Evolutionary conservation across 64 coral and sea anemone genomes (phyloP).

Genomic region (Porites australiensis): DNA sequence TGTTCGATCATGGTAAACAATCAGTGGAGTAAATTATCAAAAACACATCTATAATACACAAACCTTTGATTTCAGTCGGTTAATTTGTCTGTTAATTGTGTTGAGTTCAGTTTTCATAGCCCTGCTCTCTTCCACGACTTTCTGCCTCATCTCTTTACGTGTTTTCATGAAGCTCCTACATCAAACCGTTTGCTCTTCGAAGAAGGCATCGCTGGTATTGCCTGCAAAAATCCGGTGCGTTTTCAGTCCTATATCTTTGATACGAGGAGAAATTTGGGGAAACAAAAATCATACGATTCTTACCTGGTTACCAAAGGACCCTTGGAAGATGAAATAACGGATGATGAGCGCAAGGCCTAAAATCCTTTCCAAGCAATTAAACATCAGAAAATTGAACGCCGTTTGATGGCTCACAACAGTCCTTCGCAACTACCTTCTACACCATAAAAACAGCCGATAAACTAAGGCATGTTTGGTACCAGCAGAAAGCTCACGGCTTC

Average conservation of each 20-base stretch:
- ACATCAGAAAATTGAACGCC: background rate
- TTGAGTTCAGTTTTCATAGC: slow-evolving; percentile 9
- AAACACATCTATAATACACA: background rate
- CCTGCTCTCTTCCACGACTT: background rate
- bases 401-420: background rate
- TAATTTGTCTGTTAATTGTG: slow-evolving; percentile 24
- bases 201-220: slow-evolving; percentile 2
- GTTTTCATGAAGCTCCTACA: slow-evolving; percentile 7
- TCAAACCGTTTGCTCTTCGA: slow-evolving; percentile 3
- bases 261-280: slow-evolving; percentile 4
- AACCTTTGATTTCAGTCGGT: slow-evolving; percentile 29
- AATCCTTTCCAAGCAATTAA: slow-evolving; percentile 15
- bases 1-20: background rate
- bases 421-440: background rate
- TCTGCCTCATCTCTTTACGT: slow-evolving; percentile 18
- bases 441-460: background rate
- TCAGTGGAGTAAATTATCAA: background rate
- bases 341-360: background rate
- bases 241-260: slow-evolving; percentile 38
- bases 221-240: background rate
- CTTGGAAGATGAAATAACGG: background rate
- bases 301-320: slow-evolving; percentile 25
- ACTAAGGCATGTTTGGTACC: slow-evolving; percentile 3
- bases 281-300: slow-evolving; percentile 44
- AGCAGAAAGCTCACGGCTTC: slow-evolving; percentile 11